Conservation (phyloP, 2,888 invertebrate species). For the Autographa gamma region DNA sequence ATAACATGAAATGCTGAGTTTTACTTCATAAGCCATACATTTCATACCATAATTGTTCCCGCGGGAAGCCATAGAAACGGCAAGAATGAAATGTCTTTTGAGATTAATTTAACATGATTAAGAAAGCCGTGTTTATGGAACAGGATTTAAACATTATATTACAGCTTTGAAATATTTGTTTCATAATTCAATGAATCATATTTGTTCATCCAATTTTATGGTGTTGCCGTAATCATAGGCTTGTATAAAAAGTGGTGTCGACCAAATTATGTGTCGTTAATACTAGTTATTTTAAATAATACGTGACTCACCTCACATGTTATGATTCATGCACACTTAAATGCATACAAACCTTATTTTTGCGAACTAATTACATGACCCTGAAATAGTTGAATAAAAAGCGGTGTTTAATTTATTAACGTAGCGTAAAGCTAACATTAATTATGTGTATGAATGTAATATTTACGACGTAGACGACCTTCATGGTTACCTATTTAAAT, state of each 20-base stretch:
- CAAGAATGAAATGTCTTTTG: background rate
- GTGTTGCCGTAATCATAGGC: too few relatives aligned
- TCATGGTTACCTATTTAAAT: constrained; percentile 30
- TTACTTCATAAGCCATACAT: constrained; percentile 1
- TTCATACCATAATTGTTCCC: background rate
- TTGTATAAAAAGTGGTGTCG: too few relatives aligned
- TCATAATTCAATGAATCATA: too few relatives aligned
- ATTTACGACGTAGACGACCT: constrained; percentile 25
- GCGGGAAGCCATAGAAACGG: background rate
- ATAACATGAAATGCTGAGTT: background rate
- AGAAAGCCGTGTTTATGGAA: background rate
- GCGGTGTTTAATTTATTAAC: constrained; percentile 12
- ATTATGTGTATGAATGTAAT: constrained; percentile 15
- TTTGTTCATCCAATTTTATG: too few relatives aligned
- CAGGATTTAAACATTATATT: background rate
- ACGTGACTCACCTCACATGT: too few relatives aligned
- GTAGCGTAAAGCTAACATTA: constrained; percentile 15
- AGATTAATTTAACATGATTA: constrained; percentile 4
- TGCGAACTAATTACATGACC: background rate
- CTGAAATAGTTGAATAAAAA: constrained; percentile 11
- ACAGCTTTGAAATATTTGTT: background rate
- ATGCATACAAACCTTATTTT: background rate
- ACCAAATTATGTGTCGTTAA: too few relatives aligned
- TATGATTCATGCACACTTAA: background rate
- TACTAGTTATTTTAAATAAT: too few relatives aligned